A percentile compares a stretch with the other conserved stretches of the same genome.
These are phyloP conservation scores for Pedionomus torquatus DNA, from an alignment of 2,113 vertebrate species.

Conservation along the genomic window DNA sequence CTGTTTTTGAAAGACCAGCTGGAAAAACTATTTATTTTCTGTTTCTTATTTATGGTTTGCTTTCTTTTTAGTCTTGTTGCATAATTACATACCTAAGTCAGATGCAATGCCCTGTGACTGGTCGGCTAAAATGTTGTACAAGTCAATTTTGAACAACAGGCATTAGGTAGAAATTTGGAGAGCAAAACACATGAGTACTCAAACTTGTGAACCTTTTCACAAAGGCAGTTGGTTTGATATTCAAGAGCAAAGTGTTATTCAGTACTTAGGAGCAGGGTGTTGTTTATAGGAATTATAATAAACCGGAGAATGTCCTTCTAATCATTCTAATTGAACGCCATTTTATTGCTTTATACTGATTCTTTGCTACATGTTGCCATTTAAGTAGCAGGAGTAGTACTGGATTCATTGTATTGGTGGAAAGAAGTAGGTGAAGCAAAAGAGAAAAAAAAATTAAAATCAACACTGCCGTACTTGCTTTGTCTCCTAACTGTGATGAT, in stretches of 20 bases:
- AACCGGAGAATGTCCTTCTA: background rate
- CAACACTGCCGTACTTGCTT: background rate
- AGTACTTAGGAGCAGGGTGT: background rate
- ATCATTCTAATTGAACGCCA: background rate
- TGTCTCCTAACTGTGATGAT: background rate
- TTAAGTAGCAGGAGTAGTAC: background rate
- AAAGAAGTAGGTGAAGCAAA: background rate
- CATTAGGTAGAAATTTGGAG: background rate
- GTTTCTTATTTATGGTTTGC: background rate
- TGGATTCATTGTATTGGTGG: background rate
- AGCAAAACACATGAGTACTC: background rate
- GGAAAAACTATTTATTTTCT: background rate
- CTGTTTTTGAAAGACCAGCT: background rate
- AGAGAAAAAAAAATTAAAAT: background rate
- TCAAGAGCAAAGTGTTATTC: background rate
- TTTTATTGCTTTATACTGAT: background rate
- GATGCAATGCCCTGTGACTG: background rate
- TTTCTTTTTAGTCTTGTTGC: background rate
- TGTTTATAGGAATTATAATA: background rate
- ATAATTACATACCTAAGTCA: background rate
- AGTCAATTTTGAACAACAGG: background rate
- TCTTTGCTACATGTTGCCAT: background rate
- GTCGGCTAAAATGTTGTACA: background rate
- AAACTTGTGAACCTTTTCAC: background rate
- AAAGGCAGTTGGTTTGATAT: background rate